A percentile compares a stretch with the other conserved stretches of the same genome.
Conservation (phyloP, 2,888 invertebrate species). For the Elegia similella region DNA sequence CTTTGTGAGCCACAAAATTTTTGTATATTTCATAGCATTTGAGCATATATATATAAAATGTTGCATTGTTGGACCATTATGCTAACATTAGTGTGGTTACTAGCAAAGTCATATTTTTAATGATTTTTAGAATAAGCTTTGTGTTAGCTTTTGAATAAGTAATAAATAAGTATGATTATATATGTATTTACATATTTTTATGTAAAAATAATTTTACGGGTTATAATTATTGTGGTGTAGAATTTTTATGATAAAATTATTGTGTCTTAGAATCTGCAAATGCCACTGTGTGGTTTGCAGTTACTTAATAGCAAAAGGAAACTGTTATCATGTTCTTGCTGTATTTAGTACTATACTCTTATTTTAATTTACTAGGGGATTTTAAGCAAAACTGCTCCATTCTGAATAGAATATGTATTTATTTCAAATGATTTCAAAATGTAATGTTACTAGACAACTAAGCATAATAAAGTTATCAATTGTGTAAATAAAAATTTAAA, state of each 20-base stretch:
- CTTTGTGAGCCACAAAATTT: background rate
- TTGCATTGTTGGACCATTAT: no score
- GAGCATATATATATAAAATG: background rate
- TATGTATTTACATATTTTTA: no score
- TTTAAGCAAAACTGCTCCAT: constrained; percentile 1
- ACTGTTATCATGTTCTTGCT: background rate
- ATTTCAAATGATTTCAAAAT: constrained; percentile 24
- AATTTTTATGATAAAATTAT: background rate
- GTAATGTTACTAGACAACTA: constrained; percentile 7
- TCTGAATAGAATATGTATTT: constrained; percentile 18
- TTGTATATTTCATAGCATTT: background rate
- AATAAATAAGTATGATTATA: no score
- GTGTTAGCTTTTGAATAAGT: no score
- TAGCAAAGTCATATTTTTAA: no score
- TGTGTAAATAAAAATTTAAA: constrained; percentile 12
- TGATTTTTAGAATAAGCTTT: no score
- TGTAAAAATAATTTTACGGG: no score
- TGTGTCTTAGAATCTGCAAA: background rate
- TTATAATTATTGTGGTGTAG: no score
- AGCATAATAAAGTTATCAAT: constrained; percentile 13
- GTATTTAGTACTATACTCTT: no score
- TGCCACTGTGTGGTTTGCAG: constrained; percentile 7
- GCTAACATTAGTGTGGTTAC: no score
- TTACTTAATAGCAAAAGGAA: no score
- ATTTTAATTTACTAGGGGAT: background rate